Conservation (phyloP, 2,888 invertebrate species). For the Lochmaea crataegi region DNA sequence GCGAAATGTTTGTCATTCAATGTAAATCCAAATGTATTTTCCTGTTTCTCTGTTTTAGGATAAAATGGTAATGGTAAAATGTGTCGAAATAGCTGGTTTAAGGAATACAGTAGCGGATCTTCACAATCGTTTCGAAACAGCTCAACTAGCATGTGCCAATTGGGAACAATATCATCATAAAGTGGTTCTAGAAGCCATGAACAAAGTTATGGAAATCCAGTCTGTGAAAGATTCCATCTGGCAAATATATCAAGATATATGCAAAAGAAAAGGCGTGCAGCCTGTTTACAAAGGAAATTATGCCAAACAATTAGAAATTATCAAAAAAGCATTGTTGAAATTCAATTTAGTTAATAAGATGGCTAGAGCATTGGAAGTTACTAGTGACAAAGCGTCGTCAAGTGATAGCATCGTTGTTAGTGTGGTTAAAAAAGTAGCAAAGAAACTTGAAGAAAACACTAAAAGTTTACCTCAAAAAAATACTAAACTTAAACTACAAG, state of each 20-base stretch:
- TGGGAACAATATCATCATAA: slow-evolving; percentile 19
- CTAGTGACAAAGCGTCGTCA: slow-evolving; percentile 14
- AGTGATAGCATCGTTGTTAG: slow-evolving; percentile 16
- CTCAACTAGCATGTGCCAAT: slow-evolving; percentile 3
- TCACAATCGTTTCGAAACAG: slow-evolving; percentile 11
- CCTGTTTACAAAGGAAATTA: slow-evolving; percentile 13
- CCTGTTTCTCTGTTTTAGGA: slow-evolving; percentile 4
- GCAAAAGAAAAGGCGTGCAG: slow-evolving; percentile 11
- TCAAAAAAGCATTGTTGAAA: slow-evolving; percentile 18
- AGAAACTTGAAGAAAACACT: neutral
- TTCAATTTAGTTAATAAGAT: slow-evolving; percentile 23
- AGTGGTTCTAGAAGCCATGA: slow-evolving; percentile 14
- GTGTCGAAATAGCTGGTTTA: slow-evolving; percentile 18
- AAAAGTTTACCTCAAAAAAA: neutral
- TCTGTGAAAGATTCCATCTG: slow-evolving; percentile 23
- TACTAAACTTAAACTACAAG: neutral
- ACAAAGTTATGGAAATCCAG: slow-evolving; percentile 22
- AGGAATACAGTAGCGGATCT: slow-evolving; percentile 23
- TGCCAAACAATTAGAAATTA: slow-evolving; percentile 20
- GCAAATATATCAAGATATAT: slow-evolving; percentile 25
- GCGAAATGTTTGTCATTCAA: too few relatives aligned
- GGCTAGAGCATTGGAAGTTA: neutral
- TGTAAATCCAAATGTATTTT: neutral
- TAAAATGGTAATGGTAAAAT: slow-evolving; percentile 25
- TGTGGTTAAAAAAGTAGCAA: slow-evolving; percentile 19